phyloP scores from a whole-genome alignment of 2,888 invertebrate species.

The Pseudolycoriella hygida region DNA sequence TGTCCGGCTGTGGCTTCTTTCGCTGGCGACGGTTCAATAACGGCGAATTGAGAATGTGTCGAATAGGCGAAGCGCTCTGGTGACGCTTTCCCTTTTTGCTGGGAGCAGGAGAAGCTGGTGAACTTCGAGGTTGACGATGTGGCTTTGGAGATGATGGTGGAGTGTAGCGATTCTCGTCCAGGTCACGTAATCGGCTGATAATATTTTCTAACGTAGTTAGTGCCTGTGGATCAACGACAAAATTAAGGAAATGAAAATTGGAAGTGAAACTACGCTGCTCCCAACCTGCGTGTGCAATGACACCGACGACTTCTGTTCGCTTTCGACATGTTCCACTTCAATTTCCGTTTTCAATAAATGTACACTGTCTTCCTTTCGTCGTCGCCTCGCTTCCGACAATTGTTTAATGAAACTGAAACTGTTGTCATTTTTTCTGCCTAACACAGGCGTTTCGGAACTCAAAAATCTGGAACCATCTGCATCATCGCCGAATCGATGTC shows the following conservation, averaged over 20 bases:
- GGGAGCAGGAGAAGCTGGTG: conserved; percentile 56
- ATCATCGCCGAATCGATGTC: conserved; percentile 25
- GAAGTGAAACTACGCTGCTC: too few species aligned
- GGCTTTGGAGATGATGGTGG: conserved; percentile 33
- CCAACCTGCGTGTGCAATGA: conserved; percentile 28
- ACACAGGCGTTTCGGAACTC: conserved; percentile 19
- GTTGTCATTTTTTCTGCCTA: conserved; percentile 24
- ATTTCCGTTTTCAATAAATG: conserved; percentile 5
- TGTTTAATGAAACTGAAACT: conserved; percentile 27
- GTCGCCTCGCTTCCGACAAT: conserved; percentile 25
- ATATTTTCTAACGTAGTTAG: conserved; percentile 39
- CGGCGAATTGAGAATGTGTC: conserved; percentile 70
- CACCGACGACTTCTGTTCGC: conserved; percentile 27
- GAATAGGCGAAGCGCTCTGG: conserved; percentile 63
- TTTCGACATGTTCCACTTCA: conserved; percentile 16
- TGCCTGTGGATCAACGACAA: conserved; percentile 25
- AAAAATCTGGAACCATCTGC: conserved; percentile 9
- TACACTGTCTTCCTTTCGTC: conserved; percentile 20
- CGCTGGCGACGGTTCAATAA: conserved; percentile 55
- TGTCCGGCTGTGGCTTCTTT: conserved; percentile 59
- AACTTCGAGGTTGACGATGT: conserved; percentile 52
- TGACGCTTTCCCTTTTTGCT: conserved; percentile 55
- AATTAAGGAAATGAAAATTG: too few species aligned
- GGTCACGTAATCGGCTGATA: conserved; percentile 34
- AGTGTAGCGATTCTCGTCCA: conserved; percentile 32